A percentile compares a stretch with the other conserved stretches of the same genome.
Conservation (phyloP, 2,113 vertebrate species). For the Paratilapia polleni region DNA sequence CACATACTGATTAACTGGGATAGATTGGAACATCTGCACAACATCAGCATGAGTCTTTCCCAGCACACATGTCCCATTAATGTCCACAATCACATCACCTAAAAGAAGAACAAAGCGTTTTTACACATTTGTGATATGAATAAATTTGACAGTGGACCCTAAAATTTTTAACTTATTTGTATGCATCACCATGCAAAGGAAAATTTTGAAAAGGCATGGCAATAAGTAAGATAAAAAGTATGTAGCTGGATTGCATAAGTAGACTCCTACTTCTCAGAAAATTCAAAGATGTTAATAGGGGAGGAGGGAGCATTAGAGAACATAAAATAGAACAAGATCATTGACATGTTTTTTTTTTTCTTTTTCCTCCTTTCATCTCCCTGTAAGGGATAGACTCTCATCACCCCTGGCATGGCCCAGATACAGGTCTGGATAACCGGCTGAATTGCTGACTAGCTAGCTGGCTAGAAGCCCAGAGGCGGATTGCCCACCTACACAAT, state of each 20-base stretch:
- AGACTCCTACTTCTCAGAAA: neutral
- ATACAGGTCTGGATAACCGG: conserved; percentile 6
- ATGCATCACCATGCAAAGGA: neutral
- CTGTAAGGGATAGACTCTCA: conserved; percentile 9
- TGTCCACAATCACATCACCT: conserved; percentile 98
- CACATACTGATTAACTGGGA: conserved; percentile 93
- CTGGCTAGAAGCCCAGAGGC: conserved; percentile 43
- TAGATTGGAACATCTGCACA: conserved; percentile 97
- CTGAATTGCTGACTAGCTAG: conserved; percentile 56
- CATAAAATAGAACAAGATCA: conserved; percentile 15
- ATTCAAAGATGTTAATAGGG: neutral
- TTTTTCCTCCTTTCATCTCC: conserved; percentile 34
- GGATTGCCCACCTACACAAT: conserved; percentile 52
- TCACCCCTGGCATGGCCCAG: conserved; percentile 25
- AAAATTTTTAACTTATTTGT: rapidly evolving
- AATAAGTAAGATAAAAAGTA: neutral
- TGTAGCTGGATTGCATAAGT: neutral
- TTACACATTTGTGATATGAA: neutral
- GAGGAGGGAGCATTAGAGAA: neutral
- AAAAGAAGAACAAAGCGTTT: neutral
- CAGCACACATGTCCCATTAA: conserved; percentile 92
- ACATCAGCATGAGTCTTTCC: conserved; percentile 98
- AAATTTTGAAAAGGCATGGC: neutral
- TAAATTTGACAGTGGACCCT: neutral
- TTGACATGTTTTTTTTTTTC: conserved; percentile 7